Evolutionary conservation across 2,797 vertebrate species (phyloP), one percentile per base, ranked within the genome.

Genomic region (Poeciliopsis infans): DNA sequence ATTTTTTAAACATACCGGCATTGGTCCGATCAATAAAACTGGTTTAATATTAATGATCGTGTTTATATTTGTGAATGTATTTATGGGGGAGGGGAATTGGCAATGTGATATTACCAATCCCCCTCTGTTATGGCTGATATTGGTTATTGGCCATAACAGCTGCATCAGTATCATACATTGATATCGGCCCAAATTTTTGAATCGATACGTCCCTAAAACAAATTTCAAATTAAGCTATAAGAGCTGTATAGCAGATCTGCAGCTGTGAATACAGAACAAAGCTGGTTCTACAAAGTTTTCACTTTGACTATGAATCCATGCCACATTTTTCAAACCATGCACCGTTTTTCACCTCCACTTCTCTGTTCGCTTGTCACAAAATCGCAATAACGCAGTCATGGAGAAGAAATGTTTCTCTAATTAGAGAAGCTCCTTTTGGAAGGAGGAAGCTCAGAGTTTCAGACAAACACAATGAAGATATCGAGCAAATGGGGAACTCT

Each of bases 371-470:
- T 13, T n/a, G 23, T 43, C 66, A 25, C 39, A 43, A 69, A 69
- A n/a, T 69, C 1, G 2, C 11, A 31, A 68, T 25, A 41, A 41
- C 64, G 75, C 31, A 79, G 15, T 59, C 25, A 76, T 75, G 71
- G 51, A 23, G 59, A 79, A 78, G 45, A 25, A 77, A 79, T 74
- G 16, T 72, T 75, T 68, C 49, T 28, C 69, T 31, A 75, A 87
- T 79, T 85, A 23, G 72, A 79, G 82, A 87, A 87, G 82, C 80
- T 79, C 7, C 31, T 77, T 77, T 80, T 1, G 3, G 39, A 71
- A 85, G 45, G 43, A 79, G 81, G 83, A 92, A 86, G 78, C 83
- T 72, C 25, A 66, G 15, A 64, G 55, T 53, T 45, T 74, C 20
- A 76, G 46, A 8, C 64, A 74, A 77, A 87, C 11, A 83, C 64